A percentile compares a stretch with the other conserved stretches of the same genome.
Evolutionary conservation across 2,888 invertebrate genomes (phyloP).

Genomic region (Cyclophora albipunctata): DNA sequence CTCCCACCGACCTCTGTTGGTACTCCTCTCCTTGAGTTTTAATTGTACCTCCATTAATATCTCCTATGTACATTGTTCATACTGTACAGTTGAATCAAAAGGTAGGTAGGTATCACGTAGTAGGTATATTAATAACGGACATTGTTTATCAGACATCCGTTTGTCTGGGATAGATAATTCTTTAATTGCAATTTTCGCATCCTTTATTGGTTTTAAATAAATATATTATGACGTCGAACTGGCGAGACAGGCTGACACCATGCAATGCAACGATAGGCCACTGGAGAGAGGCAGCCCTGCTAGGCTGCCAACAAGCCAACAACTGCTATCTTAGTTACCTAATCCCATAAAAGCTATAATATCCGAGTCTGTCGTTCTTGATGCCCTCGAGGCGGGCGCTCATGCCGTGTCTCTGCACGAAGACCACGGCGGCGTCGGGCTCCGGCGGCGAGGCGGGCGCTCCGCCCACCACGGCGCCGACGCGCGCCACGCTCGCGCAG

Average conservation of each 20-base stretch:
- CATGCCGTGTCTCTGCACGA: conserved; percentile 76
- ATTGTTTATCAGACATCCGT: conserved; percentile 32
- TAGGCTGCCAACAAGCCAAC: too few species aligned
- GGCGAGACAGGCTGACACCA: too few species aligned
- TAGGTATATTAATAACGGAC: conserved; percentile 11
- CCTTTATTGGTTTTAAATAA: background rate
- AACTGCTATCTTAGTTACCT: conserved; percentile 57
- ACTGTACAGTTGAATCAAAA: too few species aligned
- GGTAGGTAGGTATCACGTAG: too few species aligned
- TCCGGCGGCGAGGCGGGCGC: conserved; percentile 78
- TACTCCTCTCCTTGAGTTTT: too few species aligned
- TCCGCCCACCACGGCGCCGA: conserved; percentile 79
- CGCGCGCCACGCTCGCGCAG: conserved; percentile 15
- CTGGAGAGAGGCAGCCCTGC: too few species aligned
- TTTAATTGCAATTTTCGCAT: too few species aligned
- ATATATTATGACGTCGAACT: too few species aligned
- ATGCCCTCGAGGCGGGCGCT: conserved; percentile 79
- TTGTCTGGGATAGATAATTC: background rate
- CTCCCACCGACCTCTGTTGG: too few species aligned
- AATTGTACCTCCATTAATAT: too few species aligned
- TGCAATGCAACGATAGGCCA: too few species aligned
- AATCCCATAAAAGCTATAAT: conserved; percentile 84
- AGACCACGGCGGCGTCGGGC: conserved; percentile 82
- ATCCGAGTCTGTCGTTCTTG: conserved; percentile 74
- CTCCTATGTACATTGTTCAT: background rate